Evolutionary conservation across 2,113 vertebrate genomes (phyloP).

Genomic region (Ictidomys tridecemlineatus): DNA sequence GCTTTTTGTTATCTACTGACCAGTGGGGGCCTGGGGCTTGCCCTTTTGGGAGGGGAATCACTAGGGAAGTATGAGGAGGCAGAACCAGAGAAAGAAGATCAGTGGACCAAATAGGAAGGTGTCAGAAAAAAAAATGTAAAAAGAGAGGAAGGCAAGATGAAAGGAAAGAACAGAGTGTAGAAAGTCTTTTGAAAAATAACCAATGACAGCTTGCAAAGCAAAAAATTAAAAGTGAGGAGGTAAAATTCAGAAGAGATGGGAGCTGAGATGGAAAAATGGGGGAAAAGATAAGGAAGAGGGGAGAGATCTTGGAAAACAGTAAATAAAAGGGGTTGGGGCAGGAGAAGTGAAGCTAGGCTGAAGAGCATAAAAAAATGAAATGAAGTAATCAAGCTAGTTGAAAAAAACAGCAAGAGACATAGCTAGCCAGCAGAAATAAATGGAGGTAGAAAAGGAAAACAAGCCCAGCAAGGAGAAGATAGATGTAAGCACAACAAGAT

Average conservation of each 20-base stretch:
- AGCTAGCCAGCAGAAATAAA: background rate
- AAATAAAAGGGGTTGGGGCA: background rate
- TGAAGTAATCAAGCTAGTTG: background rate
- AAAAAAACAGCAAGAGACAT: background rate
- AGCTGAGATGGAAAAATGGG: background rate
- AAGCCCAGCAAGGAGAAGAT: slow-evolving; percentile 60
- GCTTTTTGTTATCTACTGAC: background rate
- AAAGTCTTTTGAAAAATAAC: background rate
- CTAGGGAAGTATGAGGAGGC: background rate
- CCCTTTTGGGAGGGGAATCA: background rate
- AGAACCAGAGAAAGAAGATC: background rate
- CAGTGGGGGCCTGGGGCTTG: background rate
- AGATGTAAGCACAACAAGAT: slow-evolving; percentile 51
- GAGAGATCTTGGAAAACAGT: background rate
- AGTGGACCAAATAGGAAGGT: background rate
- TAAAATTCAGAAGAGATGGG: background rate
- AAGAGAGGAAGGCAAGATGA: background rate
- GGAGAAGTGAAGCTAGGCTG: background rate
- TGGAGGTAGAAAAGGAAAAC: background rate
- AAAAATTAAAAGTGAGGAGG: background rate
- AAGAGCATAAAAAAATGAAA: background rate
- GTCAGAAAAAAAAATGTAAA: background rate
- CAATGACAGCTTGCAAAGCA: background rate
- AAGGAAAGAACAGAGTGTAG: background rate
- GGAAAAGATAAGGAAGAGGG: background rate